Base-by-base conservation (phyloP, 1,140 invertebrate species). In the Zaprionus camerounensis region DNA sequence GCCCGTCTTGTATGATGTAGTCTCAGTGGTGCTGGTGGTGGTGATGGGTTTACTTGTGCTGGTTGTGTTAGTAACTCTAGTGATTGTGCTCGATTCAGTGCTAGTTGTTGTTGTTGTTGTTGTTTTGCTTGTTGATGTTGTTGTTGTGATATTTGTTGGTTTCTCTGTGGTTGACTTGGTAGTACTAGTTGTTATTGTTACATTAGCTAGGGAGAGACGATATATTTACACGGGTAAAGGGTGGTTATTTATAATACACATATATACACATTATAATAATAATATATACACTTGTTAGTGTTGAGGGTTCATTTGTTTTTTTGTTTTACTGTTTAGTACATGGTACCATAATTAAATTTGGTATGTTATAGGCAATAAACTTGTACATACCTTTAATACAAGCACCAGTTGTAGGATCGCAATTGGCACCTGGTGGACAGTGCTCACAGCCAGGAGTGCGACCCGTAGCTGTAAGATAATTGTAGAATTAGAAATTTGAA, bases 401-500 rank as follows among this genome's bases (percentile, higher is more conserved):
- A 61, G 95, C 96, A 20, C 96, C 96, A 7, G 96, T 96, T 56
- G 94, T 94, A 44, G 95, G 94, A 93, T 97, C 95, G 77, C 97
- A 97, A 20, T 94, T 94, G 24, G 95, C 94, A 66, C 96, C 96
- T 38, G 95, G 94, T 68, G 96, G 95, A 92, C 97, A 97, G 77
- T 97, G 95, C 15, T 95, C 94, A 91, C 96, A 97, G 44, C 94
- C 94, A 56, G 93, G 78, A 24, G 85, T 91, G 38, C 91, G 91
- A 49, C 85, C 85, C 28, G 80, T 85, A 62, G 57, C 87, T 92
- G 56, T 41, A 38, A 61, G 5, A 61, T 31, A 38, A 4, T 34
- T 34, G 51, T 57, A 1, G 1, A 34, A 62, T 62, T 65, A 56
- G 36, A 12, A 55, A 55, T 5, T 15, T 51, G n/a, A 2, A 22